phyloP scores from a whole-genome alignment of 2,888 invertebrate genomes.

The Cacoxenus indagator region DNA sequence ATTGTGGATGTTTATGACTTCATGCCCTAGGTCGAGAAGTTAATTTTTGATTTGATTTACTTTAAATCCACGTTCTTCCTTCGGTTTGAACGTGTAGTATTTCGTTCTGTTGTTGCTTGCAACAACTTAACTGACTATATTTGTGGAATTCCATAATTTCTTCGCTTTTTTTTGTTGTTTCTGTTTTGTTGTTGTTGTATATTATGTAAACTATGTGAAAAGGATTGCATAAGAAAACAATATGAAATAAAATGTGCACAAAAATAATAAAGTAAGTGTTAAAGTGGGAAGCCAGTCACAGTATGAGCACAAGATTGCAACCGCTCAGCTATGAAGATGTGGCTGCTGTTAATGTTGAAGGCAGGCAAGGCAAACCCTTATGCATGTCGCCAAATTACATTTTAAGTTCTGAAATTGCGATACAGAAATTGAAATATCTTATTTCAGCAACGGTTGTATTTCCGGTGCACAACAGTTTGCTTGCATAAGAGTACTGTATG shows the following conservation, averaged over 20 bases:
- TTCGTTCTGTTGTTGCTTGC: no score
- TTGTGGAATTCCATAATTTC: no score
- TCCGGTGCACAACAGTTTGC: conserved; percentile 48
- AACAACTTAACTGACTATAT: no score
- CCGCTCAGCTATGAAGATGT: background rate
- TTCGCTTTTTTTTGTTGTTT: background rate
- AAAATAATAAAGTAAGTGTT: conserved; percentile 12
- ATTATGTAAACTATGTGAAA: conserved; percentile 11
- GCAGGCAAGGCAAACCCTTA: background rate
- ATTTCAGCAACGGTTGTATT: conserved; percentile 51
- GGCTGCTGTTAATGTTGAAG: background rate
- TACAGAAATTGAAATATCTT: conserved; percentile 59
- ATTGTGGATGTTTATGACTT: no score
- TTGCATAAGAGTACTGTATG: background rate
- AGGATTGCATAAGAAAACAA: conserved; percentile 10
- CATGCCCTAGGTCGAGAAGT: no score
- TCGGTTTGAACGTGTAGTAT: no score
- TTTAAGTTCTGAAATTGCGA: conserved; percentile 56
- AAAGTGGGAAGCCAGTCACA: background rate
- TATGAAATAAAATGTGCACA: conserved; percentile 18
- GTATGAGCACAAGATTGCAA: background rate
- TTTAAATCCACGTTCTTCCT: no score
- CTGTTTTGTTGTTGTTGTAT: background rate
- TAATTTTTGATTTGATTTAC: no score
- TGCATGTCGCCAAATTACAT: conserved; percentile 52